A percentile compares a stretch with the other conserved stretches of the same genome.
Conservation (phyloP, 92 coral and sea anemone genomes). For the Parazoanthus atlanticus region DNA sequence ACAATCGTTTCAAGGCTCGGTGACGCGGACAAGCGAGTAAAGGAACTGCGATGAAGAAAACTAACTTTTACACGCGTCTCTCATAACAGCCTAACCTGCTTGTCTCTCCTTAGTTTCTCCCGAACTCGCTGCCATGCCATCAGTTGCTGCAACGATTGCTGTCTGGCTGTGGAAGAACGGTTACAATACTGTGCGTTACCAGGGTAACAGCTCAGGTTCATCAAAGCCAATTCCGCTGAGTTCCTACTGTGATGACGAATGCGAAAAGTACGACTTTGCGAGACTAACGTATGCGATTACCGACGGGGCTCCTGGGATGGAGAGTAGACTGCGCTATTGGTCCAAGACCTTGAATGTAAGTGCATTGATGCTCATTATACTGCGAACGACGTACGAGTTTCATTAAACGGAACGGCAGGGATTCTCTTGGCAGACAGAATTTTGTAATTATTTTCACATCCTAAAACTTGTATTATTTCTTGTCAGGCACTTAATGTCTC, state of each 20-base stretch:
- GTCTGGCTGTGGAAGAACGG: slow-evolving; percentile 76
- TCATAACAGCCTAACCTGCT: background rate
- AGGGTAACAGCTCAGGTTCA: background rate
- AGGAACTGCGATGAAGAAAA: too few species aligned
- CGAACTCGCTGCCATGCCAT: slow-evolving; percentile 67
- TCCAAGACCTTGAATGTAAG: slow-evolving; percentile 49
- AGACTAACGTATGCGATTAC: slow-evolving; percentile 53
- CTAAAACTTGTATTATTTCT: background rate
- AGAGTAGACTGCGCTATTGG: slow-evolving; percentile 55
- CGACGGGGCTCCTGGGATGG: slow-evolving; percentile 9
- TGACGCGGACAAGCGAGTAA: too few species aligned
- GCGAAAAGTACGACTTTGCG: slow-evolving; percentile 63
- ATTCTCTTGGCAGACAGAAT: background rate
- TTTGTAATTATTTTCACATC: background rate
- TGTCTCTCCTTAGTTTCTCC: slow-evolving; percentile 48
- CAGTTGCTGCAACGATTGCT: slow-evolving; percentile 53
- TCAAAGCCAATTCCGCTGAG: slow-evolving; percentile 44
- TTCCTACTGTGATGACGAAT: slow-evolving; percentile 34
- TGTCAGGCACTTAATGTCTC: slow-evolving; percentile 53
- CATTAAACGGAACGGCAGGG: background rate
- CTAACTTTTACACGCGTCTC: too few species aligned
- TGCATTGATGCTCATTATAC: too few species aligned
- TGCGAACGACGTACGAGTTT: background rate
- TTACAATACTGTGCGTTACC: slow-evolving; percentile 50
- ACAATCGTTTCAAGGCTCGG: too few species aligned